Conservation (phyloP, 2,888 invertebrate species). For the Schizaphis graminum region DNA sequence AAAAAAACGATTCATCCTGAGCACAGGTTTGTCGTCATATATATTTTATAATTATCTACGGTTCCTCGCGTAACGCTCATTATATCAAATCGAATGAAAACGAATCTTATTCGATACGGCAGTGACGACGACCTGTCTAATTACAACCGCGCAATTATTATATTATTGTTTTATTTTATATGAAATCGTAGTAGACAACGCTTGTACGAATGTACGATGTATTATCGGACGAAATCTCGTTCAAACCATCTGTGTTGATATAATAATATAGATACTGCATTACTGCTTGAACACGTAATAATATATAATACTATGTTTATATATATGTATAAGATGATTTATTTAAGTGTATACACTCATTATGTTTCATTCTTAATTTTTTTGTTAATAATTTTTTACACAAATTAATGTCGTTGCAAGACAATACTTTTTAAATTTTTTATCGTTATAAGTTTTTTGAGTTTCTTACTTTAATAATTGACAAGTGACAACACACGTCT, state of each 20-base stretch:
- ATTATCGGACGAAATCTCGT: not conserved
- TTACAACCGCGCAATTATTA: not conserved
- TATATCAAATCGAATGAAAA: not conserved
- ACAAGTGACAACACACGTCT: not conserved
- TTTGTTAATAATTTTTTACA: not conserved
- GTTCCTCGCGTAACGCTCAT: not conserved
- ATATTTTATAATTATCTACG: not conserved
- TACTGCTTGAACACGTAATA: not conserved
- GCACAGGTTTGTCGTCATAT: not conserved
- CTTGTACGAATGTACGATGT: not conserved
- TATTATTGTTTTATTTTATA: not conserved
- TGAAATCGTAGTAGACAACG: not conserved
- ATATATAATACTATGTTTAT: not conserved
- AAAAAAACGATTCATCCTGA: not conserved
- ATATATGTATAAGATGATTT: not conserved
- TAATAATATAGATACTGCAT: not conserved
- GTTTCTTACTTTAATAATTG: not conserved
- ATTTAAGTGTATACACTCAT: not conserved
- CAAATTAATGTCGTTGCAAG: not conserved
- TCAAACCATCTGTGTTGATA: not conserved
- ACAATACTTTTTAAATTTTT: not conserved
- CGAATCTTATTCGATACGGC: slow-evolving; percentile 5
- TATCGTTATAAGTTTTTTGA: not conserved
- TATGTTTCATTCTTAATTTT: not conserved
- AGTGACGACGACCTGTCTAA: slow-evolving; percentile 5